Evolutionary conservation across 2,113 vertebrate genomes (phyloP).

Genomic region (Pseudorectes ferrugineus): DNA sequence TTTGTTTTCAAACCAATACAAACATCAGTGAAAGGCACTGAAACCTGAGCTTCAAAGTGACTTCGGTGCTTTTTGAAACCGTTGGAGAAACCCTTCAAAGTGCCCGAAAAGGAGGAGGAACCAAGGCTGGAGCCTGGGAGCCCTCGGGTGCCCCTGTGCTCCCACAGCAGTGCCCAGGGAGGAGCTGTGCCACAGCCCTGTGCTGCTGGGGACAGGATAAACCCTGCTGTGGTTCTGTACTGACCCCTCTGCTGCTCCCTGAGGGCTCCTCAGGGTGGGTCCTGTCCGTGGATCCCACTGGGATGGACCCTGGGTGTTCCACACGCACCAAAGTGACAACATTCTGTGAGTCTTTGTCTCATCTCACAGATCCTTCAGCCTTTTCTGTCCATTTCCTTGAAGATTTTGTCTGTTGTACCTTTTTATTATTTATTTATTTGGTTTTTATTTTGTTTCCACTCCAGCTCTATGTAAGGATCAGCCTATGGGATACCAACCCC

Average conservation of each 20-base stretch:
- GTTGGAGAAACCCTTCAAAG: background rate
- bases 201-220: background rate
- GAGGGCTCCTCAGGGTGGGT: background rate
- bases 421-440: background rate
- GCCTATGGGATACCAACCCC: no score
- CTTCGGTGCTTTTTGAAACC: background rate
- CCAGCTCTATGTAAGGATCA: background rate
- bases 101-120: background rate
- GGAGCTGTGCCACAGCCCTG: background rate
- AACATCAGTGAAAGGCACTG: background rate
- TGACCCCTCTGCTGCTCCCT: background rate
- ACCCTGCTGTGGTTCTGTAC: background rate
- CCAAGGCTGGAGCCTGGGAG: background rate
- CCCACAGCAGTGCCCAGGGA: background rate
- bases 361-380: background rate
- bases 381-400: background rate
- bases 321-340: background rate
- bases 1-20: no score
- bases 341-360: no score
- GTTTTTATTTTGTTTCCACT: background rate
- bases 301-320: background rate
- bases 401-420: rapidly evolving
- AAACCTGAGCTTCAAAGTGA: background rate
- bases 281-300: background rate
- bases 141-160: background rate